Evolutionary conservation across 2,888 invertebrate species (phyloP).

Genomic region (Dryadula phaetusa): DNA sequence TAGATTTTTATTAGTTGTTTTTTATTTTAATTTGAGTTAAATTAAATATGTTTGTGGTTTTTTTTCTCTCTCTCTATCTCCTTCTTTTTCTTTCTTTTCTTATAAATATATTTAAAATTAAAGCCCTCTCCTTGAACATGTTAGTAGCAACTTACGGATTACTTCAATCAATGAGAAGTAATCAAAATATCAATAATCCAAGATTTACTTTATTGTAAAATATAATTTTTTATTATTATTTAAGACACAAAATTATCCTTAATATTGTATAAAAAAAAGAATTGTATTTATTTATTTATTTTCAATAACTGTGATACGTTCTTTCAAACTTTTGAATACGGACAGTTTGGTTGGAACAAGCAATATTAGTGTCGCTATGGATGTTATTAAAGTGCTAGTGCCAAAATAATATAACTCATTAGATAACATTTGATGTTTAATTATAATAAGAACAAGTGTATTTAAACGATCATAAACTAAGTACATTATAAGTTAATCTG

Average conservation of each 20-base stretch:
- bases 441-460: no score
- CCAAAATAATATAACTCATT: constrained; percentile 41
- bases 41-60: no score
- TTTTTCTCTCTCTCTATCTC: no score
- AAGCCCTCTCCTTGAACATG: no score
- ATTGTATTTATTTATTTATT: constrained; percentile 74
- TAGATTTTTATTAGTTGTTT: not conserved
- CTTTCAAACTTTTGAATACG: constrained; percentile 36
- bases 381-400: constrained; percentile 41
- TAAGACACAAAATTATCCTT: constrained; percentile 49
- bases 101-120: no score
- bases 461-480: no score
- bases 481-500: no score
- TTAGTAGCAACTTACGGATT: no score
- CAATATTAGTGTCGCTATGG: constrained; percentile 32
- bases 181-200: no score
- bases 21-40: constrained; percentile 7
- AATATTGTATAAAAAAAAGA: constrained; percentile 72
- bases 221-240: constrained; percentile 40
- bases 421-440: constrained; percentile 36
- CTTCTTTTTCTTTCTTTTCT: no score
- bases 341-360: constrained; percentile 29
- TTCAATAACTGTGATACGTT: constrained; percentile 74
- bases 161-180: no score
- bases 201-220: constrained; percentile 32